Conservation (phyloP, 2,113 vertebrate species). For the Origma solitaria region DNA sequence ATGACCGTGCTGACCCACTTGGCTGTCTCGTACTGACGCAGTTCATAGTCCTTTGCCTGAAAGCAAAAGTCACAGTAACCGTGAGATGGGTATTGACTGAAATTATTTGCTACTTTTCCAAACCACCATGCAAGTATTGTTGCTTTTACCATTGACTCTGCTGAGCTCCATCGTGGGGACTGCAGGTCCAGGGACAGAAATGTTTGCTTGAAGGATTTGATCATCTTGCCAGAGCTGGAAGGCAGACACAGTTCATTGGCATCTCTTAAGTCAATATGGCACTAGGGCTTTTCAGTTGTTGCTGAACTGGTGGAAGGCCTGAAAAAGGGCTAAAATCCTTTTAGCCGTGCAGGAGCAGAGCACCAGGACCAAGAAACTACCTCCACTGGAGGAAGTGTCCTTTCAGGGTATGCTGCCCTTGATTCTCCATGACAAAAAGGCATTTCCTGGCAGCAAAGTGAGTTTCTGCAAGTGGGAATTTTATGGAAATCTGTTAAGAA, state of each 20-base stretch:
- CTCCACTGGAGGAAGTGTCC: neutral
- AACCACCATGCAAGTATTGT: rapidly evolving
- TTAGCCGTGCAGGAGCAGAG: neutral
- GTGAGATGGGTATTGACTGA: neutral
- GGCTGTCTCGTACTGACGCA: neutral
- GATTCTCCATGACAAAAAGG: neutral
- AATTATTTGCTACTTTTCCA: neutral
- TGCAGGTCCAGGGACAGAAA: slow-evolving; percentile 59
- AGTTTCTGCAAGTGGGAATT: neutral
- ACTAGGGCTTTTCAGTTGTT: neutral
- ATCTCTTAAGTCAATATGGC: neutral
- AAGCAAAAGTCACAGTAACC: neutral
- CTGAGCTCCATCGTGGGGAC: slow-evolving; percentile 39
- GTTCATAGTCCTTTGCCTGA: slow-evolving; percentile 39
- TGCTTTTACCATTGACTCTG: neutral
- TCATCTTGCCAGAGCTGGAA: slow-evolving; percentile 49
- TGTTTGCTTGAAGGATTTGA: slow-evolving; percentile 53
- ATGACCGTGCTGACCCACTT: slow-evolving; percentile 55
- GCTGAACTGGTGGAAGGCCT: neutral
- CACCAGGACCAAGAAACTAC: neutral
- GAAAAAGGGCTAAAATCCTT: neutral
- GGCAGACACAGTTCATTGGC: neutral
- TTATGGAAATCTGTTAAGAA: rapidly evolving
- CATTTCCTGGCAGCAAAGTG: neutral
- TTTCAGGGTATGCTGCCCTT: neutral